phyloP scores from a whole-genome alignment of 1,140 invertebrate species.

The Sipha flava region DNA sequence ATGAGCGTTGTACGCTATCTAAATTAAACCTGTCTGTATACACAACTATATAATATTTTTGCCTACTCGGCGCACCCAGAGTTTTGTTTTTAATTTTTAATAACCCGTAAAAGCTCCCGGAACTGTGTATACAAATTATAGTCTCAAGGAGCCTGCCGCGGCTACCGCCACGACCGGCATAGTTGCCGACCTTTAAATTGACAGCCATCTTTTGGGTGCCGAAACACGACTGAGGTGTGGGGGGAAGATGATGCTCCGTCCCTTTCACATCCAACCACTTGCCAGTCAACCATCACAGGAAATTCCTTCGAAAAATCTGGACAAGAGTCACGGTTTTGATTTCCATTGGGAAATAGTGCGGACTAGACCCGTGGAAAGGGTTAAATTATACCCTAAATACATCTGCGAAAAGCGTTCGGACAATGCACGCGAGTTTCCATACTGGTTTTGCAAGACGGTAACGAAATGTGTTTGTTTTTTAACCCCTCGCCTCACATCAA shows the following conservation, averaged over 20 bases:
- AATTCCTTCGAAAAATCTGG: background rate
- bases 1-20: background rate
- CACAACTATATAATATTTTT: background rate
- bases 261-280: too few species aligned
- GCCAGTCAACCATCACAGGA: too few species aligned
- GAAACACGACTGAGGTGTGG: background rate
- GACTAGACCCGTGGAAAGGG: background rate
- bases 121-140: background rate
- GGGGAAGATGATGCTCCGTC: too few species aligned
- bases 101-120: background rate
- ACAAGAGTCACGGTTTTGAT: background rate
- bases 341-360: background rate
- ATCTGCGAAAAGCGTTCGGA: background rate
- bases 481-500: too few species aligned
- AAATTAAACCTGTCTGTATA: background rate
- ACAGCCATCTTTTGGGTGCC: background rate
- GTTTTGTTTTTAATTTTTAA: conserved; percentile 20
- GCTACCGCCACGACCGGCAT: too few species aligned
- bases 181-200: too few species aligned
- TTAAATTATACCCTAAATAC: conserved; percentile 6
- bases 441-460: too few species aligned
- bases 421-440: background rate
- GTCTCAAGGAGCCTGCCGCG: background rate
- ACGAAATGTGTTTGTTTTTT: too few species aligned
- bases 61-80: background rate